A percentile compares a stretch with the other conserved stretches of the same genome.
Evolutionary conservation across 92 coral and sea anemone genomes (phyloP).

Genomic region (Epizoanthus stellaris): DNA sequence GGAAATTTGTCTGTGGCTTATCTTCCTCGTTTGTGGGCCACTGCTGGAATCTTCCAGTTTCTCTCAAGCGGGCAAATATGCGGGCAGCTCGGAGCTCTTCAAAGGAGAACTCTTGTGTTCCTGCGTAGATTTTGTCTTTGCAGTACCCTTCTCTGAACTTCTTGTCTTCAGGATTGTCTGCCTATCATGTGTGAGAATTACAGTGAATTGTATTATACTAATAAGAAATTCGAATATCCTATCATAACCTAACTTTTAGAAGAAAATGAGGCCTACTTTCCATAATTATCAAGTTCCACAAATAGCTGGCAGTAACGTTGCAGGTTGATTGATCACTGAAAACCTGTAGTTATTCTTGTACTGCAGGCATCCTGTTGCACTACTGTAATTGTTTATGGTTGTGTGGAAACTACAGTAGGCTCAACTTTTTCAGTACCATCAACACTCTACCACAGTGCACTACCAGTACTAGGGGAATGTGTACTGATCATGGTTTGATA

Average conservation of each 20-base stretch:
- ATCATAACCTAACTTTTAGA: neutral
- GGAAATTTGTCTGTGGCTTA: slow-evolving; percentile 31
- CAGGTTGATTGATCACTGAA: too few species aligned
- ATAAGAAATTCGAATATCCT: too few species aligned
- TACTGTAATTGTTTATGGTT: too few species aligned
- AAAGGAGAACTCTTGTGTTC: slow-evolving; percentile 89
- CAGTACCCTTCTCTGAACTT: slow-evolving; percentile 85
- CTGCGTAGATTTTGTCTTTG: slow-evolving; percentile 90
- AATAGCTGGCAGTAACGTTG: too few species aligned
- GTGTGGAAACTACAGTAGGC: too few species aligned
- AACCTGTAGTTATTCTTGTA: too few species aligned
- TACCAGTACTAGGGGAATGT: too few species aligned
- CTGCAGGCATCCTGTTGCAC: too few species aligned
- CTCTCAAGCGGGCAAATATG: slow-evolving; percentile 61
- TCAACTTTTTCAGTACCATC: too few species aligned
- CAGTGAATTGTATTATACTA: neutral
- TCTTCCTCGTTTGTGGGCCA: slow-evolving; percentile 15
- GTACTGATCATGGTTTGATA: too few species aligned
- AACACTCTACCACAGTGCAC: too few species aligned
- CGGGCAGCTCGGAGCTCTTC: slow-evolving; percentile 92
- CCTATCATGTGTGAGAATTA: slow-evolving; percentile 8
- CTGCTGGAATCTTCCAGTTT: slow-evolving; percentile 40
- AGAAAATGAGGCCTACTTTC: neutral
- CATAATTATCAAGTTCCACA: too few species aligned
- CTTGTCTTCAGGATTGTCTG: slow-evolving; percentile 56